Evolutionary conservation across 2,888 invertebrate species (phyloP).

Genomic region (Xiphydria camelus): DNA sequence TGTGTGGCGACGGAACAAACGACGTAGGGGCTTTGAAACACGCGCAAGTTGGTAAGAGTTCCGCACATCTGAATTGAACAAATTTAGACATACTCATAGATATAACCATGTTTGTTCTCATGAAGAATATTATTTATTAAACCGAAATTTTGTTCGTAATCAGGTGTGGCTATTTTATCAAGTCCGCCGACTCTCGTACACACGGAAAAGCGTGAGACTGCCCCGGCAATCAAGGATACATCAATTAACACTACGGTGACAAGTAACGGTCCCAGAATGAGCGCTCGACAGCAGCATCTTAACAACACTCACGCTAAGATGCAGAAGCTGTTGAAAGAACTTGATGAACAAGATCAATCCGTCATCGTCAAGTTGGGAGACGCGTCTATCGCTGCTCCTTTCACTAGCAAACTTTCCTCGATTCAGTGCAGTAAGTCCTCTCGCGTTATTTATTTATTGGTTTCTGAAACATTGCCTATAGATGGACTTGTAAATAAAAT

Average conservation of each 20-base stretch:
- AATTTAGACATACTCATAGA: no score
- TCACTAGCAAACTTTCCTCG: slow-evolving; percentile 95
- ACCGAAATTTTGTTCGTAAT: slow-evolving; percentile 35
- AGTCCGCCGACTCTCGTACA: slow-evolving; percentile 70
- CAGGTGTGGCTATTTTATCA: slow-evolving; percentile 87
- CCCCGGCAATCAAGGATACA: slow-evolving; percentile 7
- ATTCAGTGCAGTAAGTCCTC: slow-evolving; percentile 88
- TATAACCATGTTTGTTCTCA: no score
- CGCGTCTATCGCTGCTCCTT: slow-evolving; percentile 98
- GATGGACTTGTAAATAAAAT: no score
- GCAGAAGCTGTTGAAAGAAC: slow-evolving; percentile 77
- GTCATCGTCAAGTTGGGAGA: slow-evolving; percentile 95
- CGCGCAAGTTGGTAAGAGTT: slow-evolving; percentile 78
- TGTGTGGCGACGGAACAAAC: slow-evolving; percentile 99
- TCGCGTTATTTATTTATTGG: no score
- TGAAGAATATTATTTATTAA: not conserved
- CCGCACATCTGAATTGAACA: no score
- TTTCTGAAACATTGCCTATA: no score
- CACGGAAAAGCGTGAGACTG: slow-evolving; percentile 27
- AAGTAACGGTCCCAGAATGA: slow-evolving; percentile 34
- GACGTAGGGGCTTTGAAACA: slow-evolving; percentile 99
- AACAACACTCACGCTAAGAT: slow-evolving; percentile 59
- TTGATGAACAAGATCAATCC: slow-evolving; percentile 84
- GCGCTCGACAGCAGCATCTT: slow-evolving; percentile 33
- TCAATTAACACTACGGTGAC: slow-evolving; percentile 16